These are phyloP conservation scores for Balearica regulorum DNA, from an alignment of 2,797 vertebrate species.

Conservation along the genomic window DNA sequence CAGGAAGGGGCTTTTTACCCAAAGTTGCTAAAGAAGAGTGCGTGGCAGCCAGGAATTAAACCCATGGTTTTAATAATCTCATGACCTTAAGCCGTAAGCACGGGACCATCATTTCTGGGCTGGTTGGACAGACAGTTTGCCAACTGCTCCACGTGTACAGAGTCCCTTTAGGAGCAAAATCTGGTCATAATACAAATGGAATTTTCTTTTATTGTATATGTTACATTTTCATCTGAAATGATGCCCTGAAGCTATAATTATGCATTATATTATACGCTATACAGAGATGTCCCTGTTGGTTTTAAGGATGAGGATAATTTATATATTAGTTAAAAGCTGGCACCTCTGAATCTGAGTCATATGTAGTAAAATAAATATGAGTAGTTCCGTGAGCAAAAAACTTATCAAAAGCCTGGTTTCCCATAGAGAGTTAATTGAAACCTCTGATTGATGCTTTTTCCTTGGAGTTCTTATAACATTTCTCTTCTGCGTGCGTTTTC, in stretches of 20 bases:
- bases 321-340: conserved; percentile 54
- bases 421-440: conserved; percentile 52
- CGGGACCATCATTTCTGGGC: neutral
- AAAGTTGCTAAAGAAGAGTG: neutral
- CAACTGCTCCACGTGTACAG: neutral
- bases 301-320: conserved; percentile 41
- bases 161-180: neutral
- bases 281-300: conserved; percentile 5
- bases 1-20: neutral
- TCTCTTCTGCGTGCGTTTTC: neutral
- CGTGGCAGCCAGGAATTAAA: neutral
- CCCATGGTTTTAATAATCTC: neutral
- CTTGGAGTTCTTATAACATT: conserved; percentile 7
- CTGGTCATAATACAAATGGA: neutral
- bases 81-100: neutral
- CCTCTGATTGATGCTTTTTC: conserved; percentile 39
- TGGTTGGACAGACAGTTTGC: neutral
- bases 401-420: conserved; percentile 45
- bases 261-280: neutral
- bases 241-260: conserved; percentile 38
- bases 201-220: conserved; percentile 29
- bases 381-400: neutral
- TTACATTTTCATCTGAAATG: conserved; percentile 30
- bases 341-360: neutral
- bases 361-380: conserved; percentile 1